Conservation (phyloP, 1,140 invertebrate species). For the Anadara kagoshimensis region DNA sequence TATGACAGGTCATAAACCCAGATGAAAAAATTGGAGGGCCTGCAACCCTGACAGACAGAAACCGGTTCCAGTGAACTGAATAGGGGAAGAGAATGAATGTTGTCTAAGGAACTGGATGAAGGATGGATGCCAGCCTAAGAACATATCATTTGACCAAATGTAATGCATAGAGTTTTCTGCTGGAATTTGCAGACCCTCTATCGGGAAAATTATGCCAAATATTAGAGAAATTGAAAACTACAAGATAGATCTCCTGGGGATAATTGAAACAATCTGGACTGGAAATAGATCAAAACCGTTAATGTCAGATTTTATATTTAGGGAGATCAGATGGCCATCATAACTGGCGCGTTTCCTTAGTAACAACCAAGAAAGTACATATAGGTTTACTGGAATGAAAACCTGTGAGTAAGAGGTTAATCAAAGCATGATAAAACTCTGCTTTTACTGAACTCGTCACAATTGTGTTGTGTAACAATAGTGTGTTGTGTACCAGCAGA, state of each 20-base stretch:
- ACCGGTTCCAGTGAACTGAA: no score
- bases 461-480: no score
- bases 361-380: background rate
- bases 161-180: no score
- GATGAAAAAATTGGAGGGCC: no score
- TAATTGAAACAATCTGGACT: slow-evolving; percentile 3
- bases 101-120: no score
- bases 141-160: no score
- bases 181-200: no score
- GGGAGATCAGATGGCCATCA: slow-evolving; percentile 11
- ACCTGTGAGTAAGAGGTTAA: slow-evolving; percentile 10
- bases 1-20: no score
- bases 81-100: no score
- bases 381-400: slow-evolving; percentile 29
- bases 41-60: no score
- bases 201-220: no score
- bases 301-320: background rate
- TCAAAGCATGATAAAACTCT: slow-evolving; percentile 29
- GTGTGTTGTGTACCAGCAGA: slow-evolving; percentile 45
- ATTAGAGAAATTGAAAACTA: slow-evolving; percentile 7
- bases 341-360: background rate
- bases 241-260: slow-evolving; percentile 2
- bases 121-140: no score
- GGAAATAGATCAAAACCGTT: background rate
- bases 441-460: slow-evolving; percentile 24